Base-by-base conservation (phyloP, 2,888 invertebrate genomes). In the Ochropleura leucogaster region DNA sequence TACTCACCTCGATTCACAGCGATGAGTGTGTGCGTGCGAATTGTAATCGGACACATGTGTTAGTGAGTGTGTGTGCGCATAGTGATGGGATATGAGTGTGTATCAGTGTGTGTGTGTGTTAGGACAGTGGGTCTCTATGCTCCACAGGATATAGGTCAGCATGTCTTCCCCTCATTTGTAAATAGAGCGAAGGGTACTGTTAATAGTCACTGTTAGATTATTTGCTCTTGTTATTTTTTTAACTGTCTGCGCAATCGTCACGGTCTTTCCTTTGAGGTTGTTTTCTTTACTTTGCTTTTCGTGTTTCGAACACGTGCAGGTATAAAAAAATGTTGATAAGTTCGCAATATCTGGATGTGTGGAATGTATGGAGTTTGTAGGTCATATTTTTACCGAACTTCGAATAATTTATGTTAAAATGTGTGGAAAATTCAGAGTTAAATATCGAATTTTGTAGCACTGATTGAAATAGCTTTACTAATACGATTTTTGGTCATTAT, bases 81-180 rank as follows among this genome's bases (percentile, higher is more conserved):
- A 72, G 63, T 79, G 72, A 64, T 51, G 5, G 46, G 69, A 46
- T 5, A 20, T 44, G 60, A n/a, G 2, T 53, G 20, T 40, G 30
- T 70, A 64, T 30, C 30, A 30, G 30, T 77, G 88, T 84, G 69
- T 87, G 85, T 84, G 72, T 87, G 85, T 80, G 86, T 80, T 85
- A 88, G 90, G 86, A 94, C 92, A 94, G 92, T 92, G 90, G 89
- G 89, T 88, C 95, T 94, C 93, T 95, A 93, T 94, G 86, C 88
- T 84, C 73, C 72, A 88, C 90, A 92, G 92, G 92, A 95, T 94
- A 93, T 94, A 91, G 95, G 95, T 94, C 94, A 95, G 90, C 92
- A 83, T 92, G 93, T 90, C 91, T 91, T 92, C 94, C 94, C 93
- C 93, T 93, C 91, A 78, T 84, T 84, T 87, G 89, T 88, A 92